A percentile compares a stretch with the other conserved stretches of the same genome.
Evolutionary conservation across 2,113 vertebrate species (phyloP).

Genomic region (Stercorarius parasiticus): DNA sequence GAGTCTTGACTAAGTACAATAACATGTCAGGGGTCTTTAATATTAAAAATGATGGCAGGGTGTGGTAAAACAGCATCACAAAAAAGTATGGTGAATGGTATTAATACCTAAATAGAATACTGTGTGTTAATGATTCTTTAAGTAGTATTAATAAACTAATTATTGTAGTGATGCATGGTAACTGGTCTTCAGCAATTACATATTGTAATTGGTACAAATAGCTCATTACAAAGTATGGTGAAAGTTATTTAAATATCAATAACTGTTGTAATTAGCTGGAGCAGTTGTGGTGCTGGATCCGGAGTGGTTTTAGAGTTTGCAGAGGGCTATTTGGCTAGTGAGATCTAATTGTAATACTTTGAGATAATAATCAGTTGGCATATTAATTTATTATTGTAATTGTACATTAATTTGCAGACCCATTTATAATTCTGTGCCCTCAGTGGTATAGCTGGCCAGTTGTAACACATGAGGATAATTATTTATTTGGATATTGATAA

Average conservation of each 20-base stretch:
- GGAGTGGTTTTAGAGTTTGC: background rate
- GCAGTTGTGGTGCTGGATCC: too few species aligned
- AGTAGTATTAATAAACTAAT: background rate
- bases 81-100: background rate
- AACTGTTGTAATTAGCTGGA: background rate
- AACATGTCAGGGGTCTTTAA: background rate
- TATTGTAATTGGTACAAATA: background rate
- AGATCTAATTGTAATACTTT: background rate
- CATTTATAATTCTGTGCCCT: too few species aligned
- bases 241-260: background rate
- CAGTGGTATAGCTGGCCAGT: background rate
- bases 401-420: background rate
- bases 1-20: background rate
- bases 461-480: background rate
- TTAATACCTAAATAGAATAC: background rate
- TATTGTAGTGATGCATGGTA: background rate
- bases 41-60: background rate
- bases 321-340: fast-evolving
- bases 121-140: background rate
- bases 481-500: background rate
- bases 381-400: background rate
- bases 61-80: background rate
- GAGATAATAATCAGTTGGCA: background rate
- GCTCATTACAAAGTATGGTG: background rate
- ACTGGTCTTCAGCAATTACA: background rate